Percentiles rank a stretch among this genome's conserved stretches.
Evolutionary conservation across 2,797 vertebrate species (phyloP).

Genomic region (Ciconia nigra): DNA sequence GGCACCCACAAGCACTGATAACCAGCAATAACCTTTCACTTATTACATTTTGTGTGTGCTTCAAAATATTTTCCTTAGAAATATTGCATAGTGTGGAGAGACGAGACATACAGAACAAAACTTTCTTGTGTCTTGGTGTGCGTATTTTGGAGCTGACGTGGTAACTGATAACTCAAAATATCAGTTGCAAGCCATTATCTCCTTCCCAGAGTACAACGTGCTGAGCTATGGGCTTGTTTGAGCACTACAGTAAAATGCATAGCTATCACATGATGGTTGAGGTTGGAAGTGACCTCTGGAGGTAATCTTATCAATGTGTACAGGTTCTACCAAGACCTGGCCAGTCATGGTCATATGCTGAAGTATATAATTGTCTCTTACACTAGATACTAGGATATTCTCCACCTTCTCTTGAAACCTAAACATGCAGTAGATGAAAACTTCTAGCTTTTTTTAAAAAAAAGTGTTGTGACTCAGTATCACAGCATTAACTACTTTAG

Average conservation of each 20-base stretch:
- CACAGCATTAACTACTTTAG: neutral
- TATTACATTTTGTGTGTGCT: neutral
- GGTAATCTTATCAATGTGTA: fast-evolving
- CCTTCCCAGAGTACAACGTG: neutral
- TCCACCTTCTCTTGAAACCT: neutral
- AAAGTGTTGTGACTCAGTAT: neutral
- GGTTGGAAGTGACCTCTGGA: neutral
- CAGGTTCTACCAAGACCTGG: neutral
- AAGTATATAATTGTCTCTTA: neutral
- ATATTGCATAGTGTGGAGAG: conserved; percentile 34
- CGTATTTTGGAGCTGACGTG: neutral
- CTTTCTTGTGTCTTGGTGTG: neutral
- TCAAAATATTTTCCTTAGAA: neutral
- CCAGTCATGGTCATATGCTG: neutral
- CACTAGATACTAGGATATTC: neutral
- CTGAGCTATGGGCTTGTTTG: neutral
- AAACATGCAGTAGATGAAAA: fast-evolving
- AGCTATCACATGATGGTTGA: neutral
- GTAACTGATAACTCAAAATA: conserved; percentile 22
- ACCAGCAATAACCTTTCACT: conserved; percentile 46
- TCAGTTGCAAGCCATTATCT: neutral
- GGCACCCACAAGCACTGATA: conserved; percentile 47
- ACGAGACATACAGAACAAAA: conserved; percentile 1
- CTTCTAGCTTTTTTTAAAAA: neutral
- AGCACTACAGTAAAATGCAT: neutral